phyloP scores from a whole-genome alignment of 2,888 invertebrate species.

The Lymantria dispar region DNA sequence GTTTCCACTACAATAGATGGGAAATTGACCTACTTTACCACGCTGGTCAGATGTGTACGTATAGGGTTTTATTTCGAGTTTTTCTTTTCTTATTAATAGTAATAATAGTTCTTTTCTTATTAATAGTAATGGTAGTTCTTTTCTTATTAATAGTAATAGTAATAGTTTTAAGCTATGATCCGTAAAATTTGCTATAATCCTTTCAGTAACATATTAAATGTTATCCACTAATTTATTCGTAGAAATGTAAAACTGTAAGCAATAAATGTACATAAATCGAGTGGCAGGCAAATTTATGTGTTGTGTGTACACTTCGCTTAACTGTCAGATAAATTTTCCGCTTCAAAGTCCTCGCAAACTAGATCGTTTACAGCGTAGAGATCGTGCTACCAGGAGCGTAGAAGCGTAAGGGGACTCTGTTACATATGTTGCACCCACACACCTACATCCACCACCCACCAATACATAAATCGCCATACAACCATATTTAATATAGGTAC shows the following conservation, averaged over 20 bases:
- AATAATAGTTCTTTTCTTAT: too few relatives aligned
- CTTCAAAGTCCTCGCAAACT: slow-evolving; percentile 64
- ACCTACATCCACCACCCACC: slow-evolving; percentile 4
- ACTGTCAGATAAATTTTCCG: slow-evolving; percentile 64
- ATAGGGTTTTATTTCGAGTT: too few relatives aligned
- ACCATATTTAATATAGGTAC: slow-evolving; percentile 39
- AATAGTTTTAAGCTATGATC: too few relatives aligned
- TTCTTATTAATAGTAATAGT: too few relatives aligned
- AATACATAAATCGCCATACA: slow-evolving; percentile 17
- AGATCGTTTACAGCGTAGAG: slow-evolving; percentile 66
- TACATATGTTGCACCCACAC: slow-evolving; percentile 59
- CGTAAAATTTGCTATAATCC: too few relatives aligned
- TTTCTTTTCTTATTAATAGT: too few relatives aligned
- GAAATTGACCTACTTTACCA: too few relatives aligned
- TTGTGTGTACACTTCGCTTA: slow-evolving; percentile 46
- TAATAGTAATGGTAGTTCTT: too few relatives aligned
- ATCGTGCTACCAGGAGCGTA: slow-evolving; percentile 55
- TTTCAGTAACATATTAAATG: too few relatives aligned
- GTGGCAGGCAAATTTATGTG: slow-evolving; percentile 15
- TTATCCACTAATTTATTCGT: neutral
- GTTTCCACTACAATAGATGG: too few relatives aligned
- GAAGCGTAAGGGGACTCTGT: slow-evolving; percentile 39
- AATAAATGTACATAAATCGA: slow-evolving; percentile 14
- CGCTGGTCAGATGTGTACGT: too few relatives aligned
- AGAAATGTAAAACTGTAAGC: neutral